A percentile compares a stretch with the other conserved stretches of the same genome.
phyloP scores from a whole-genome alignment of 2,888 invertebrate species.

The Brachypalpus laphriformis region DNA sequence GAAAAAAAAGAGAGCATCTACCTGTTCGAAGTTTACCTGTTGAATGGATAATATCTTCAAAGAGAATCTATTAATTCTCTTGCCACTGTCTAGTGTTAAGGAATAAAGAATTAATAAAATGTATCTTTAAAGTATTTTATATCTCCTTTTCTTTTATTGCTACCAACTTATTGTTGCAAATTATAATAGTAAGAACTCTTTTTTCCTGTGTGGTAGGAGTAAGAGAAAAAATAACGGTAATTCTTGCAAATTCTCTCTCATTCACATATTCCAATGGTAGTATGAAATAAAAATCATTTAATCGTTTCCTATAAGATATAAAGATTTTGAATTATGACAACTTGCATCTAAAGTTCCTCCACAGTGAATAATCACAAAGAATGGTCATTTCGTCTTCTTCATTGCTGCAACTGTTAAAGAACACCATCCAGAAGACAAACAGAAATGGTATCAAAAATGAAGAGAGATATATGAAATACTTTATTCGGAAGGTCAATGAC shows the following conservation, averaged over 20 bases:
- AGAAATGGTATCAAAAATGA: constrained; percentile 7
- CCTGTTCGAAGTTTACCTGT: constrained; percentile 69
- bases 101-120: constrained; percentile 20
- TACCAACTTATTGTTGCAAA: background rate
- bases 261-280: background rate
- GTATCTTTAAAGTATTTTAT: constrained; percentile 17
- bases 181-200: constrained; percentile 58
- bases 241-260: constrained; percentile 58
- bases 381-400: constrained; percentile 39
- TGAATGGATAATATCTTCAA: constrained; percentile 32
- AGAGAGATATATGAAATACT: constrained; percentile 57
- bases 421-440: constrained; percentile 11
- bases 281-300: background rate
- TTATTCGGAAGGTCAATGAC: constrained; percentile 72
- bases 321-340: constrained; percentile 12
- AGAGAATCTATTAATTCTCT: constrained; percentile 54
- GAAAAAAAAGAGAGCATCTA: constrained; percentile 77
- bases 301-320: constrained; percentile 4
- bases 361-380: constrained; percentile 41
- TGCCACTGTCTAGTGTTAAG: constrained; percentile 17
- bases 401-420: constrained; percentile 24
- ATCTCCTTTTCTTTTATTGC: background rate
- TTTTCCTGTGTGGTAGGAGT: constrained; percentile 42
- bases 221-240: constrained; percentile 67
- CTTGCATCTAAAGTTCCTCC: constrained; percentile 23